Base-by-base conservation (phyloP, 2,113 vertebrate species). In the Arothron firmamentum region DNA sequence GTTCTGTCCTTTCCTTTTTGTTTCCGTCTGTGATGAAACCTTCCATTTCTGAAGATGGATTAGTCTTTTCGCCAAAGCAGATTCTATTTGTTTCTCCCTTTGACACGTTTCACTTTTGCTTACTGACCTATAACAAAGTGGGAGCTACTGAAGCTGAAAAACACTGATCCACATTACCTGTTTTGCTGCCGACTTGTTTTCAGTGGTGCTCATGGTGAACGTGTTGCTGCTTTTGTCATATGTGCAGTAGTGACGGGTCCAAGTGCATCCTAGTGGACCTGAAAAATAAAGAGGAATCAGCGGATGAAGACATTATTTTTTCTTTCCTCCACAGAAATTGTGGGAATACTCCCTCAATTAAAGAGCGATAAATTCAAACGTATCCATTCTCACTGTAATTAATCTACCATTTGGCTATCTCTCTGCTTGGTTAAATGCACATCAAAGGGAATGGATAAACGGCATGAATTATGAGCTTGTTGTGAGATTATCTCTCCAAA, bases 221-320 rank as follows among this genome's bases (percentile, higher is more conserved):
- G 93, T 92, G 81, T 96, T 98, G 83, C 90, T 94, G 79, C 92
- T 91, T 84, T 97, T 99, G 60, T 97, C 95, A 0, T 98, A 99
- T 1, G 93, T 96, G 85, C 97, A 99, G 82, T 99, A 99, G 87
- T 99, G 95, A 63, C 97, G 95, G 17, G 89, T 88, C 96, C 96
- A 99, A 0, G 94, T 93, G 88, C 94, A 98, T 52, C 97, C 97
- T 73, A 99, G 92, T 2, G 96, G 97, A 81, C 97, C 97, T 99
- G 43, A 47, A 3, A 47, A 47, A 47, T 6, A 46, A 46, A 46
- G 6, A 46, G 7, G 45, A 47, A 47, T 13, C 34, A 38, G 10
- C 10, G 4, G 10, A 9, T 12, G 28, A 12, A 9, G 8, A 38
- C 3, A 38, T 2, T 12, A 1, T 38, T 38, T 38, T 28, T 28